These are phyloP conservation scores for Lithobates sylvaticus DNA, from an alignment of 2,797 vertebrate species.

Conservation along the genomic window DNA sequence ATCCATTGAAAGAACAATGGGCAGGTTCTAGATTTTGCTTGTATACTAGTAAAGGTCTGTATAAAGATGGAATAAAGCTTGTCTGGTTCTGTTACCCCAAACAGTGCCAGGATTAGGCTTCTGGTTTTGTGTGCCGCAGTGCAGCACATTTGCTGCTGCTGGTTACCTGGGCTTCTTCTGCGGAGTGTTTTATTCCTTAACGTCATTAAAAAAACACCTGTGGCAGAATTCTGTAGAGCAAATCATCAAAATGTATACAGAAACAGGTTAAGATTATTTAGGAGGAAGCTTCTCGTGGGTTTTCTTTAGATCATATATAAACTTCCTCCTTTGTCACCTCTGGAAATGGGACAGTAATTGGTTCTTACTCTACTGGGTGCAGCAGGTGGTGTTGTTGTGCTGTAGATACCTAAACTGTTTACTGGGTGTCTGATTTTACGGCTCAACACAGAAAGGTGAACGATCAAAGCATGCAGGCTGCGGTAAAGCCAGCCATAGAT, in stretches of 20 bases:
- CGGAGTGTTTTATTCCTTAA: background rate
- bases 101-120: background rate
- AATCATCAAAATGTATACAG: background rate
- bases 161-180: background rate
- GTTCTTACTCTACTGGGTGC: background rate
- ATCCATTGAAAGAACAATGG: too few relatives aligned
- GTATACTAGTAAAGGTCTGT: too few relatives aligned
- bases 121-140: background rate
- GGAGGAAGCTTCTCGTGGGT: background rate
- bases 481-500: too few relatives aligned
- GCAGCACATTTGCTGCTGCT: background rate
- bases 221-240: background rate
- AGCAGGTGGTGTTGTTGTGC: background rate
- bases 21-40: too few relatives aligned
- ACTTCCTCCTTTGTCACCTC: background rate
- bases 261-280: background rate
- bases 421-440: slow-evolving; percentile 9
- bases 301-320: background rate
- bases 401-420: background rate
- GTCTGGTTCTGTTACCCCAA: too few relatives aligned
- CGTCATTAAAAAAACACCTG: background rate
- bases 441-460: background rate
- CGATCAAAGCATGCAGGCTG: background rate
- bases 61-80: too few relatives aligned
- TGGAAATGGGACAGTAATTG: slow-evolving; percentile 12